Evolutionary conservation across 1,140 invertebrate species (phyloP), one percentile per base, ranked within the genome.

Genomic region (Drosophila bifasciata): DNA sequence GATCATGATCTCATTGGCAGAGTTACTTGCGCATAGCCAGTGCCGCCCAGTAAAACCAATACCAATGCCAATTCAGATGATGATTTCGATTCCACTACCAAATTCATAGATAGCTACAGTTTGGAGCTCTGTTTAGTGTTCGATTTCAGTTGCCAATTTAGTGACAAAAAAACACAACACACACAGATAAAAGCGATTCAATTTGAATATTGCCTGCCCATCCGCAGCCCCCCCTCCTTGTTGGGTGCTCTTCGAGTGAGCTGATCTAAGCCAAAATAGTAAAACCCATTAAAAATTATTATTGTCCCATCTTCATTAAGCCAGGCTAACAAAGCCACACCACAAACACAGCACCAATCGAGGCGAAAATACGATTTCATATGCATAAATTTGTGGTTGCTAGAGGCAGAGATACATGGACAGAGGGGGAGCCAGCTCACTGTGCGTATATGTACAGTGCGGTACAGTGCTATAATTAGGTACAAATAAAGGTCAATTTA

Each of bases 251-350:
- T 32, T 11, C 11, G 32, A 13, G 32, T 49, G 62, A 57, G 72
- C 72, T 76, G 49, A 77, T 73, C 56, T 83, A 49, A 61, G 55
- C 72, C 64, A 76, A 67, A 69, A 79, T 79, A 83, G 79, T 84
- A 64, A 74, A 72, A 78, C 74, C 79, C 60, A 86, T 88, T 83
- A 88, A 85, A 85, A 86, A 70, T 81, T 64, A 85, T 85, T 85
- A 86, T 85, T 85, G 69, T 76, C 68, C 72, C 76, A 73, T 74
- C 81, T 77, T 85, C 73, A 86, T 80, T 80, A 86, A 67, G 52
- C 23, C 44, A 51, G 21, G 61, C 44, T 57, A 69, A 72, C 69
- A 72, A 71, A 71, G 68, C 56, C 55, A 51, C 56, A 51, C 53
- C 48, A 32, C 28, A 3, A 1, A 11, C 8, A 9, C 23, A 7